Percentiles rank a stretch among this genome's conserved stretches.
phyloP scores from a whole-genome alignment of 2,888 invertebrate species.

The Sialis fuliginosa region DNA sequence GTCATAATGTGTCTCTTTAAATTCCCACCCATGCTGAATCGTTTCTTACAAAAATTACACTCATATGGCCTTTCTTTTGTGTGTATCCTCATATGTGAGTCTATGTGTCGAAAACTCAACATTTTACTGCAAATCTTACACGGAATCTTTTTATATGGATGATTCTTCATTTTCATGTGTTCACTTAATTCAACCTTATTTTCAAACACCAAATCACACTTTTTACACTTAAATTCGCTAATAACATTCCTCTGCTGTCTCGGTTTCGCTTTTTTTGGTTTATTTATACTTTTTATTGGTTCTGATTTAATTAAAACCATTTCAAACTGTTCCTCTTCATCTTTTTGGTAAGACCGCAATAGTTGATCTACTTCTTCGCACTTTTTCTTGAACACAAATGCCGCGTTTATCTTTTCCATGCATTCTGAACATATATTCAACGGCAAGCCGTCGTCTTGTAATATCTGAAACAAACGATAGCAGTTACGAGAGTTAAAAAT shows the following conservation, averaged over 20 bases:
- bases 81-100: constrained; percentile 1
- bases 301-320: too few relatives aligned
- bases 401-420: background rate
- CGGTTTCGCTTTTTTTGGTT: background rate
- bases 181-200: background rate
- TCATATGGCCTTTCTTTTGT: constrained; percentile 4
- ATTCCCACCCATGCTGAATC: constrained; percentile 5
- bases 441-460: background rate
- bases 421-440: background rate
- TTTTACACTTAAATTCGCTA: background rate
- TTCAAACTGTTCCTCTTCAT: too few relatives aligned
- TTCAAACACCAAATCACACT: background rate
- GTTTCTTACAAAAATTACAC: constrained; percentile 6
- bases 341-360: background rate
- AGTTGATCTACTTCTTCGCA: background rate
- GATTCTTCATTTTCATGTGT: background rate
- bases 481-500: background rate
- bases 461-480: background rate
- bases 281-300: background rate
- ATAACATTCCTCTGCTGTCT: background rate
- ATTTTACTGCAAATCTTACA: background rate
- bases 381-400: background rate
- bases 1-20: constrained; percentile 6
- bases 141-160: background rate
- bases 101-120: background rate